Evolutionary conservation across 1,140 invertebrate genomes (phyloP).

Genomic region (Lutraria rhynchaena): DNA sequence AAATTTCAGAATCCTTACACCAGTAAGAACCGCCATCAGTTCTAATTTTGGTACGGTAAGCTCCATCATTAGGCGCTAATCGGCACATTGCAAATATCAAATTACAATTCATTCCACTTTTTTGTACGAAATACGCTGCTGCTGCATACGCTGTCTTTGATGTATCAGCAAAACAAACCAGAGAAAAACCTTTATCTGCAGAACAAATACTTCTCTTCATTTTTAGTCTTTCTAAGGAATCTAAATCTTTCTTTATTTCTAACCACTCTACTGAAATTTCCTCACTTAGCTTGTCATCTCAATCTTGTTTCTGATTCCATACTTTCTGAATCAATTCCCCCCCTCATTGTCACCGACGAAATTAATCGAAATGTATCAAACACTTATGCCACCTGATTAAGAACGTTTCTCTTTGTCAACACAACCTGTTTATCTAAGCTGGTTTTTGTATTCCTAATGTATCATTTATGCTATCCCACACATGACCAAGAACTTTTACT

Average conservation of each 20-base stretch:
- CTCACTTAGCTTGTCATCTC: neutral
- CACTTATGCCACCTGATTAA: conserved; percentile 1
- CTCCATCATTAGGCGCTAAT: neutral
- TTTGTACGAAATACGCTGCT: too few relatives aligned
- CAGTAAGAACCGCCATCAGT: neutral
- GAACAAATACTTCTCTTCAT: neutral
- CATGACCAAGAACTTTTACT: conserved; percentile 1
- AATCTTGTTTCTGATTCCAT: neutral
- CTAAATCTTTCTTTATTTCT: neutral
- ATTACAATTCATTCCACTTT: neutral
- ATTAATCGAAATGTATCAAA: conserved; percentile 21
- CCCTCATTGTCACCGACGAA: neutral
- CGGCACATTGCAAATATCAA: neutral
- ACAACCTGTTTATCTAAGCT: too few relatives aligned
- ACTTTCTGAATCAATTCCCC: neutral
- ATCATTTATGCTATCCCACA: conserved; percentile 2
- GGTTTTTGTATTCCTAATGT: neutral
- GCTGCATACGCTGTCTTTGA: neutral
- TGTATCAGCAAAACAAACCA: neutral
- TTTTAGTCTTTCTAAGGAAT: neutral
- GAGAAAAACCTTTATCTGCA: neutral
- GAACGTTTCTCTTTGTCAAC: neutral
- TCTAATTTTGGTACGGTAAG: neutral
- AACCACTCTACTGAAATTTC: neutral
- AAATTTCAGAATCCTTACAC: neutral